These are phyloP conservation scores for Adoxophyes honmai DNA, from an alignment of 1,140 invertebrate species.

Conservation along the genomic window DNA sequence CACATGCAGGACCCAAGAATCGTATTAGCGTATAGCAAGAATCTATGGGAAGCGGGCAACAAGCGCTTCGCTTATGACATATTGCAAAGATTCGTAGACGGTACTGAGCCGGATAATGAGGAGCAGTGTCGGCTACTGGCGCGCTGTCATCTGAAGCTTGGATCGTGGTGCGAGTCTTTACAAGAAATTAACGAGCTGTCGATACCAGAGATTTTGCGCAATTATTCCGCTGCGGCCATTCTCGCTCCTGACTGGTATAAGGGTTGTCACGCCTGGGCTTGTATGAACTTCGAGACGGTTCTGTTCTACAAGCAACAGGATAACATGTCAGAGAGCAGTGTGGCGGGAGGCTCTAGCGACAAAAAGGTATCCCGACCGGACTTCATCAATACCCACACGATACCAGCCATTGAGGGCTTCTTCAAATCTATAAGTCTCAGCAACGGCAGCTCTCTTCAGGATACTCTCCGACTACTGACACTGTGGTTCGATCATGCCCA, in stretches of 20 bases:
- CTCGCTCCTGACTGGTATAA: slow-evolving; percentile 94
- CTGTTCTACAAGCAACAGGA: slow-evolving; percentile 90
- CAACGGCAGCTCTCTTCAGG: slow-evolving; percentile 95
- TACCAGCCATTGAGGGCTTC: slow-evolving; percentile 97
- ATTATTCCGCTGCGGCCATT: slow-evolving; percentile 92
- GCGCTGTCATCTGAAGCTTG: slow-evolving; percentile 92
- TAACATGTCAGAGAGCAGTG: slow-evolving; percentile 47
- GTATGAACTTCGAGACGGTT: slow-evolving; percentile 98
- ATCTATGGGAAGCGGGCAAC: slow-evolving; percentile 92
- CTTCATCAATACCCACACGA: slow-evolving; percentile 90
- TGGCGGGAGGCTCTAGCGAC: slow-evolving; percentile 49
- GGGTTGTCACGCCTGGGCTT: slow-evolving; percentile 98
- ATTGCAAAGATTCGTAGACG: slow-evolving; percentile 87
- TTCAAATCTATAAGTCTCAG: slow-evolving; percentile 96
- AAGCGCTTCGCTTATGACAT: slow-evolving; percentile 87
- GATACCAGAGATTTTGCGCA: slow-evolving; percentile 90
- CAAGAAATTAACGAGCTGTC: slow-evolving; percentile 89
- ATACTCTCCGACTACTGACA: slow-evolving; percentile 94
- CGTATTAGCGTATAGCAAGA: slow-evolving; percentile 96
- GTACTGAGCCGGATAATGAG: slow-evolving; percentile 80
- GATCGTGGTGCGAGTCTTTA: slow-evolving; percentile 92
- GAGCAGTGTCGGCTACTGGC: slow-evolving; percentile 86
- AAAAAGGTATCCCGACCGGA: slow-evolving; percentile 61
- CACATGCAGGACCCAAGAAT: slow-evolving; percentile 88
- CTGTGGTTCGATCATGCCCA: slow-evolving; percentile 98